Base-by-base conservation (phyloP, 2,797 vertebrate species). In the Champsocephalus esox region DNA sequence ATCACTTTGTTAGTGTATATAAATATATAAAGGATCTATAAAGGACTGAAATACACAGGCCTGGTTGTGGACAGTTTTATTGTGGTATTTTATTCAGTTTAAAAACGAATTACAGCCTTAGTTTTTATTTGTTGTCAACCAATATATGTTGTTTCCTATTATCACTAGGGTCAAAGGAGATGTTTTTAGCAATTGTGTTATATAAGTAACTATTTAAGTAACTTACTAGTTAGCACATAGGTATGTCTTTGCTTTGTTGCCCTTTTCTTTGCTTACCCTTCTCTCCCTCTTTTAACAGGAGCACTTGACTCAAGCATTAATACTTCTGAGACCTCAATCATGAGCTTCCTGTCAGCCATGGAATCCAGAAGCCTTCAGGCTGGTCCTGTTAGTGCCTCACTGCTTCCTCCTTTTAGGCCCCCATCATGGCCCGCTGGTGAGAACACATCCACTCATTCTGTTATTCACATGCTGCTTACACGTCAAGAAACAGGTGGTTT, bases 341-440 rank as follows among this genome's bases (percentile, higher is more conserved):
- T 98, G 97, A 99, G 96, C 94, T 99, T 99, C 94, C 96, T 99
- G 66, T 96, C 98, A 88, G 93, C 97, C 91, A 96, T 97, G 83
- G 98, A 99, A 88, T 96, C 98, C 48, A 96, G 96, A 92, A 95
- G 95, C 81, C 95, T 96, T 92, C 97, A 97, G 94, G 92, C 97
- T 95, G 97, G 96, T 92, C 96, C 98, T 95, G 96, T 97, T 88
- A 95, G 96, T 95, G 95, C 97, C 84, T 95, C 97, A 71, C 93
- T 98, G 81, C 95, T 98, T 91, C 96, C 98, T 78, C 96, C 97
- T 73, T 99, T 99, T 91, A 96, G 97, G 93, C 94, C 96, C 70
- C 93, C 97, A 77, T 96, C 97, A 67, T 99, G 98, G 97, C 96
- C 98, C 90, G 95, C 97, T 92, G 97, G 98, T 94, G 72, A 93